Base-by-base conservation (phyloP, 2,888 invertebrate genomes). In the Strigamia maritima region DNA sequence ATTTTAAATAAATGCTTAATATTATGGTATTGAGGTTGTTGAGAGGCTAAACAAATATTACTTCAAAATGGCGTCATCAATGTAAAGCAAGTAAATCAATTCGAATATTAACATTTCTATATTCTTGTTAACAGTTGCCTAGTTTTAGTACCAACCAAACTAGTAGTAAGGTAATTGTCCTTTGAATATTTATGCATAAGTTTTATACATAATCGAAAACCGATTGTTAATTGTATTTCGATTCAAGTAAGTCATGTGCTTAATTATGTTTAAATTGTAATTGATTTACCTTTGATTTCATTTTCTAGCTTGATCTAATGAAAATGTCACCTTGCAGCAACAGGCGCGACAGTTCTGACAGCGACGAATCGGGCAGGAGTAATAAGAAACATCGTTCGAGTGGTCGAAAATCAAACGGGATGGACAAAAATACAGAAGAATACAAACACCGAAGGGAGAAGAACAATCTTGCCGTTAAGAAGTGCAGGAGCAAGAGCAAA, bases 391-490 rank as follows among this genome's bases (percentile, higher is more conserved):
- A 60, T 60, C 60, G 60, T 12, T 60, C 60, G 24, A 12, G 7
- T 4, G 4, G 10, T 22, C n/a, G 60, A 12, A 60, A 60, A 60
- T n/a, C 60, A 60, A 49, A 19, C 49, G 19, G n/a, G 14, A 49
- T 49, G 49, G 80, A 80, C 75, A 83, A 83, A 76, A 81, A 82
- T 22, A 82, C 82, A 49, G 83, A 83, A 1, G 84, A 84, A 78
- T 84, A 84, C 77, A 82, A 82, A 24, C 80, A 81, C 75, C 80
- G 83, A 10, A 78, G 84, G n/a, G 83, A 84, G 70, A 81, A 83
- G 26, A 84, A 84, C 81, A 84, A 84, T 79, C 31, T 83, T 70
- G 84, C 84, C 22, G 84, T 84, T 10, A 84, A 84, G 79, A 84
- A 84, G 74, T 83, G 83, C 7, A 82, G 84, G 16, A 82, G 75